Percentiles rank a stretch among this genome's conserved stretches.
Conservation (phyloP, 2,797 vertebrate species). For the Eupleurogrammus muticus region DNA sequence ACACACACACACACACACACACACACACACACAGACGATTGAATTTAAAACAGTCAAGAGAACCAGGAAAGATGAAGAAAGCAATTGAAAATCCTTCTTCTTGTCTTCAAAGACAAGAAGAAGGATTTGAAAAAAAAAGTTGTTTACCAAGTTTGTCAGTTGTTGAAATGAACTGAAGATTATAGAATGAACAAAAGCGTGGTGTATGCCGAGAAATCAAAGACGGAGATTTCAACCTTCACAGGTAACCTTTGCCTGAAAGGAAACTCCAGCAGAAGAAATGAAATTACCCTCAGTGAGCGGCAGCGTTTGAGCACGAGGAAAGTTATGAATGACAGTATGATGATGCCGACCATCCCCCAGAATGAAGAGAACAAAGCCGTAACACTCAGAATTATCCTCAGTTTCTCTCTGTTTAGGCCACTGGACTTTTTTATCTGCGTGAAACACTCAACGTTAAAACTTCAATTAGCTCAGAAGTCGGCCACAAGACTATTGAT, state of each 20-base stretch:
- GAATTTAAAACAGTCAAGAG: slow-evolving; percentile 37
- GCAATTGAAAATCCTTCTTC: slow-evolving; percentile 23
- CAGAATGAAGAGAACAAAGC: too few species aligned
- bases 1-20: slow-evolving; percentile 18
- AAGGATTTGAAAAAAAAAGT: not conserved
- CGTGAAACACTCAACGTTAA: not conserved
- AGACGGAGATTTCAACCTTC: slow-evolving; percentile 31
- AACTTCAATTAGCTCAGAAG: not conserved
- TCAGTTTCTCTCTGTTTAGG: too few species aligned
- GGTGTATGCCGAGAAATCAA: slow-evolving; percentile 48
- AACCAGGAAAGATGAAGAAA: slow-evolving; percentile 32
- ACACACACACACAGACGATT: slow-evolving; percentile 26
- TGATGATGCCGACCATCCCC: too few species aligned
- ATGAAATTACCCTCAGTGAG: slow-evolving; percentile 24
- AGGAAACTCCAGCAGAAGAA: slow-evolving; percentile 32
- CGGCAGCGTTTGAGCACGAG: not conserved
- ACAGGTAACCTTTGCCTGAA: slow-evolving; percentile 14
- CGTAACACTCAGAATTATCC: too few species aligned
- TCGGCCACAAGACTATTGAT: slow-evolving; percentile 15
- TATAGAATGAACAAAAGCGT: slow-evolving; percentile 36
- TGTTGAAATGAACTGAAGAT: slow-evolving; percentile 21
- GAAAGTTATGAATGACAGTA: too few species aligned
- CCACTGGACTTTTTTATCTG: not conserved
- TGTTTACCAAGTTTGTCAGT: too few species aligned
- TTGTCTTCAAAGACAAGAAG: slow-evolving; percentile 27